Conservation (phyloP, 2,888 invertebrate species). For the Ormyrus labotus region DNA sequence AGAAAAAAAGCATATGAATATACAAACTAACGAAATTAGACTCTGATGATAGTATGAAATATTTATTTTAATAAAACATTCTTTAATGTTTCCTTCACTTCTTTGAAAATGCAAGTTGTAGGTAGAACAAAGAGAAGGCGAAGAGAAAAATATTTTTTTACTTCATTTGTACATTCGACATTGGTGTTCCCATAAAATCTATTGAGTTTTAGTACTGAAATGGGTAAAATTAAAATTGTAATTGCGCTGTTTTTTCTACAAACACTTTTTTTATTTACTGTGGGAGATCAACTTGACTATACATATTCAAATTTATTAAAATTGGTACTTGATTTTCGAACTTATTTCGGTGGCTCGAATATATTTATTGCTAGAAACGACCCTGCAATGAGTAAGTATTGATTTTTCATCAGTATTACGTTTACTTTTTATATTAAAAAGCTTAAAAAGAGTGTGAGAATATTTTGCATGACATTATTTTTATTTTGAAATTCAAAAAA, state of each 20-base stretch:
- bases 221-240: not conserved
- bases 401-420: too few relatives aligned
- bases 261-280: too few relatives aligned
- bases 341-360: not conserved
- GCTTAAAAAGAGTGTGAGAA: not conserved
- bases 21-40: not conserved
- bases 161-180: not conserved
- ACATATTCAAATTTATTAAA: not conserved
- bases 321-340: slow-evolving; percentile 16
- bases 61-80: too few relatives aligned
- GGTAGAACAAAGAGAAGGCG: too few relatives aligned
- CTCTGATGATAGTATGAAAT: too few relatives aligned
- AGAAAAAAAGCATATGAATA: not conserved
- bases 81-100: not conserved
- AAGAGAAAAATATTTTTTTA: not conserved
- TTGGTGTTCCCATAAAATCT: too few relatives aligned
- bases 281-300: not conserved
- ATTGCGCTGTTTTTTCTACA: not conserved
- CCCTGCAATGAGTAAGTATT: not conserved
- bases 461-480: not conserved
- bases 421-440: not conserved
- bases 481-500: not conserved
- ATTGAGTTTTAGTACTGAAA: not conserved
- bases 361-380: slow-evolving; percentile 9
- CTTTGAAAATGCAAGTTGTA: too few relatives aligned